phyloP scores from a whole-genome alignment of 1,140 invertebrate species.

The Zaprionus africanus region DNA sequence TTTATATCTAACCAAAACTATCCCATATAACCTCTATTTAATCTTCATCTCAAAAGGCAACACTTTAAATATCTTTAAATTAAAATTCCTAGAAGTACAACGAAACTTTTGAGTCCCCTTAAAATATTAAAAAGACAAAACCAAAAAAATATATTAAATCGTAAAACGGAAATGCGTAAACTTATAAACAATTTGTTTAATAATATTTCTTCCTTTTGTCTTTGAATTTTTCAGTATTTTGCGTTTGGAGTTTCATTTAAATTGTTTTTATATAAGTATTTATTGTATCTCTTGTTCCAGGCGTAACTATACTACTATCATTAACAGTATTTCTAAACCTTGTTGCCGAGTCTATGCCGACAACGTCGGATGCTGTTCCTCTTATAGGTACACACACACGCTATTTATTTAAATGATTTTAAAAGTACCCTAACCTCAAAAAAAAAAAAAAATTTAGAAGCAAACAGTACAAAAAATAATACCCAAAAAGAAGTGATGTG shows the following conservation, averaged over 20 bases:
- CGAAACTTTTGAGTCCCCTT: conserved; percentile 20
- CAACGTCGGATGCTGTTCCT: conserved; percentile 94
- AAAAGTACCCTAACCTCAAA: conserved; percentile 32
- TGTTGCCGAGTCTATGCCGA: conserved; percentile 96
- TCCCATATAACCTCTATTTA: neutral
- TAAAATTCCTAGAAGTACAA: conserved; percentile 36
- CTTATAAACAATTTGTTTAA: conserved; percentile 48
- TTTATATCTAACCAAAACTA: neutral
- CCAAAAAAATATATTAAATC: conserved; percentile 16
- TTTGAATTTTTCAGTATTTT: conserved; percentile 65
- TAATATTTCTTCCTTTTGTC: conserved; percentile 65
- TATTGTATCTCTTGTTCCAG: conserved; percentile 87
- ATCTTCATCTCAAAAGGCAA: conserved; percentile 4
- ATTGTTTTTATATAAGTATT: conserved; percentile 72
- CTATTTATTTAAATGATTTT: conserved; percentile 59
- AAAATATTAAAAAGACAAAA: conserved; percentile 19
- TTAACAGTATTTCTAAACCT: conserved; percentile 99
- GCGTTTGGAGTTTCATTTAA: conserved; percentile 67
- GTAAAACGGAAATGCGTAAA: conserved; percentile 51
- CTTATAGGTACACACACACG: conserved; percentile 87
- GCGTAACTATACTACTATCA: conserved; percentile 99
- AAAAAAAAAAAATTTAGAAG: conserved; percentile 41
- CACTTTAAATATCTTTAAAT: conserved; percentile 28
- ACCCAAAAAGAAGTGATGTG: conserved; percentile 42
- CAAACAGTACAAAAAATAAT: conserved; percentile 31